These are phyloP conservation scores for Colistium nudipinnis DNA, from an alignment of 2,113 vertebrate species.

Conservation along the genomic window DNA sequence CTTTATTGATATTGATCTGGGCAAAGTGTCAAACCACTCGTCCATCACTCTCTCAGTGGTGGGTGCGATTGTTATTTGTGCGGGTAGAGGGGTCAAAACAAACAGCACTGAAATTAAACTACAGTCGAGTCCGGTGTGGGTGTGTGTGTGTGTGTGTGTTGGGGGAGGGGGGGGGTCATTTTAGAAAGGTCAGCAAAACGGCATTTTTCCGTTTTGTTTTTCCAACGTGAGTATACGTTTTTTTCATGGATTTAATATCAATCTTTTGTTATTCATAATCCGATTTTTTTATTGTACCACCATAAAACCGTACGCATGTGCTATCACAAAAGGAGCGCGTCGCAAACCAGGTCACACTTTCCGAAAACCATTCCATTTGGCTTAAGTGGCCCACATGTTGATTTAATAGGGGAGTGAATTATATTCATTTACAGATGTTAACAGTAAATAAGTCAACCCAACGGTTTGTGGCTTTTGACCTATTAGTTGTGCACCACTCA, in stretches of 20 bases:
- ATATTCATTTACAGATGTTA: too few species aligned
- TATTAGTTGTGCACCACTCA: constrained; percentile 40
- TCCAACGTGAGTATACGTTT: neutral
- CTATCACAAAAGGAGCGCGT: neutral
- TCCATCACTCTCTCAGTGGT: constrained; percentile 53
- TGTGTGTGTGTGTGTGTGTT: too few species aligned
- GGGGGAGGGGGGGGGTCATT: neutral
- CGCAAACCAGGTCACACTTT: neutral
- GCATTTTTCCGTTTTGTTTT: neutral
- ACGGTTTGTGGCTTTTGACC: constrained; percentile 59
- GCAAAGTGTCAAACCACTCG: constrained; percentile 82
- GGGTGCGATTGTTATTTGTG: constrained; percentile 50
- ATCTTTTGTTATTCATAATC: neutral
- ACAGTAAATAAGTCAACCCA: too few species aligned
- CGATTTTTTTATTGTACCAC: neutral
- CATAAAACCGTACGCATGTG: neutral
- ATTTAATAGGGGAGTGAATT: too few species aligned
- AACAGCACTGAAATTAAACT: constrained; percentile 15
- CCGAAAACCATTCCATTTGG: too few species aligned
- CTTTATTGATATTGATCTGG: constrained; percentile 85
- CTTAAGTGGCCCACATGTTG: neutral
- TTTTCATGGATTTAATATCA: neutral
- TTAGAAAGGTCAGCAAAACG: neutral
- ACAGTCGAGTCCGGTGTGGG: neutral
- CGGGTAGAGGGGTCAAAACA: constrained; percentile 22